These are phyloP conservation scores for Empis livida DNA, from an alignment of 2,888 invertebrate species.

Conservation along the genomic window DNA sequence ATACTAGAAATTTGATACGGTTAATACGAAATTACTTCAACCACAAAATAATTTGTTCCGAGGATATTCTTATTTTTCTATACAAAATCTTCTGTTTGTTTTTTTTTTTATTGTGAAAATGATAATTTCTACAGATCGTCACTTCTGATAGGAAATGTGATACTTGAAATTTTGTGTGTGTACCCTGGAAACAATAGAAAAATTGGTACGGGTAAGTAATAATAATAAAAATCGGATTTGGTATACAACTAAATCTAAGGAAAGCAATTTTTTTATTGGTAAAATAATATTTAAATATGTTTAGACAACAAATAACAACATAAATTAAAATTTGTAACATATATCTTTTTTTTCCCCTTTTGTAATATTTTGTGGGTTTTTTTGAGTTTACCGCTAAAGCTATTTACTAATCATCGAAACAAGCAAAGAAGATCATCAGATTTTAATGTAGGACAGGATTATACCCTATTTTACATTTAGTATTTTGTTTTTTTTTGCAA, in stretches of 20 bases:
- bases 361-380: conserved; percentile 1
- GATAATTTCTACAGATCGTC: conserved; percentile 19
- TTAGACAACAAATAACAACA: conserved; percentile 14
- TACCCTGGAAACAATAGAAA: neutral
- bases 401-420: conserved; percentile 8
- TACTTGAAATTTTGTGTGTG: conserved; percentile 21
- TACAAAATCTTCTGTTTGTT: too few species aligned
- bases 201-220: conserved; percentile 4
- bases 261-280: conserved; percentile 2
- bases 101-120: conserved; percentile 12
- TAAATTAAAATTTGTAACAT: conserved; percentile 7
- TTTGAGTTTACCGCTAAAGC: conserved; percentile 6
- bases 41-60: conserved; percentile 12
- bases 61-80: too few species aligned
- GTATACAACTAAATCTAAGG: too few species aligned
- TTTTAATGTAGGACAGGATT: too few species aligned
- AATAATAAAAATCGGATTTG: conserved; percentile 11
- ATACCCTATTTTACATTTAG: too few species aligned
- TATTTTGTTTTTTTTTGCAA: too few species aligned
- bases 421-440: too few species aligned
- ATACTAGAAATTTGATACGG: too few species aligned
- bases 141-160: conserved; percentile 25
- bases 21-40: conserved; percentile 2
- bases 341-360: conserved; percentile 7
- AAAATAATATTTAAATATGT: conserved; percentile 8